A percentile compares a stretch with the other conserved stretches of the same genome.
Conservation (phyloP, 2,888 invertebrate genomes). For the Leptura quadrifasciata region DNA sequence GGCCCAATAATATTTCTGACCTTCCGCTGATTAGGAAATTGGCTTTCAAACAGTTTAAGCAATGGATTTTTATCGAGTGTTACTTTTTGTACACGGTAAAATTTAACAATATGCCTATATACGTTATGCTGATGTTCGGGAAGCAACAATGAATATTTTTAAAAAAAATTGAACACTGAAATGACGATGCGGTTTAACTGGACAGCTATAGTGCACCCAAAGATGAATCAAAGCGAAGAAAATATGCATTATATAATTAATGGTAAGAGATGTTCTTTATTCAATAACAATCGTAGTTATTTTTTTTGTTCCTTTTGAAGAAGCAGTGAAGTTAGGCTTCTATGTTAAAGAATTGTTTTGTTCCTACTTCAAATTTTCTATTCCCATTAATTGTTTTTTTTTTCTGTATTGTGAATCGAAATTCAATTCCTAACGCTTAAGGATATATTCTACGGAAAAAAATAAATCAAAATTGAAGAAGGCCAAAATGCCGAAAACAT, state of each 20-base stretch:
- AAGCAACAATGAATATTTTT: slow-evolving; percentile 1
- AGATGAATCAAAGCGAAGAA: not conserved
- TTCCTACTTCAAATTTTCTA: no score
- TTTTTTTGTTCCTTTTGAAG: no score
- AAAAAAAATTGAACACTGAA: not conserved
- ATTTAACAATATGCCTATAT: not conserved
- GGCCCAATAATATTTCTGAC: not conserved
- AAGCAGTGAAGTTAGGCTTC: no score
- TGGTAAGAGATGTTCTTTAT: not conserved
- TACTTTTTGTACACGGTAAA: not conserved
- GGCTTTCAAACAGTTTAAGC: not conserved
- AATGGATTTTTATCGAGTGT: not conserved
- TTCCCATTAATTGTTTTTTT: no score
- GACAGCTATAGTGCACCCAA: not conserved
- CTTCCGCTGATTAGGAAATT: not conserved
- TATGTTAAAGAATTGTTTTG: no score
- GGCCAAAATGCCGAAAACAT: no score
- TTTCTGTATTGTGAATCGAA: no score
- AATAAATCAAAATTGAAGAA: no score
- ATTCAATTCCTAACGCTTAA: no score
- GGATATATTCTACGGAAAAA: no score
- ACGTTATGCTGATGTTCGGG: not conserved
- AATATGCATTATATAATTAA: not conserved
- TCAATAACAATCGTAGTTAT: no score
- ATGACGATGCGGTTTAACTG: not conserved